These are phyloP conservation scores for Phengaris alcon DNA, from an alignment of 2,888 invertebrate species.

Conservation along the genomic window DNA sequence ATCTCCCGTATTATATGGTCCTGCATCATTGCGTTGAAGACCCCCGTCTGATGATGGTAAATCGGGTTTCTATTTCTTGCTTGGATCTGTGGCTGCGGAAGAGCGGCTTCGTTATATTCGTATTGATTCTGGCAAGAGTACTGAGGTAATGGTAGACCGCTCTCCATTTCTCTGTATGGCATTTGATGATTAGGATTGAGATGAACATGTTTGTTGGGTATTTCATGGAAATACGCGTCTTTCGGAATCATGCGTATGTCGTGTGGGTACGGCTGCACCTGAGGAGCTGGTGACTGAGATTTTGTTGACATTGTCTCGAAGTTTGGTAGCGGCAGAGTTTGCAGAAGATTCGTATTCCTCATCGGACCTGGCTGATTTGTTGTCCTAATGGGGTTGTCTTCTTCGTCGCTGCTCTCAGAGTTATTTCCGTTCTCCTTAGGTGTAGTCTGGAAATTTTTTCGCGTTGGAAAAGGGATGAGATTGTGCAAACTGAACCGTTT, in stretches of 20 bases:
- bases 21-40: constrained; percentile 76
- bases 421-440: constrained; percentile 72
- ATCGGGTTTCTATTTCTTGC: constrained; percentile 67
- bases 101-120: constrained; percentile 59
- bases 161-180: constrained; percentile 59
- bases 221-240: constrained; percentile 81
- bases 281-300: constrained; percentile 65
- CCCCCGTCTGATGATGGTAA: constrained; percentile 67
- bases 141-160: constrained; percentile 53
- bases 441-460: constrained; percentile 71
- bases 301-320: constrained; percentile 77
- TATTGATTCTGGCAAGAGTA: constrained; percentile 52
- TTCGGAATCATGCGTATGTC: constrained; percentile 74
- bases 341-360: constrained; percentile 75
- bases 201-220: constrained; percentile 69
- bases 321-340: constrained; percentile 76
- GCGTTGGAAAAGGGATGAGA: constrained; percentile 73
- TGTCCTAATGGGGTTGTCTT: constrained; percentile 71
- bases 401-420: constrained; percentile 81
- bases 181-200: constrained; percentile 46
- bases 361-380: constrained; percentile 75
- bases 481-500: constrained; percentile 76
- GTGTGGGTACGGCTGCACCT: constrained; percentile 45
- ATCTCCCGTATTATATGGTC: constrained; percentile 74
- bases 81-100: constrained; percentile 57